Percentiles rank a stretch among this genome's conserved stretches.
These are phyloP conservation scores for Timema cristinae DNA, from an alignment of 2,888 invertebrate genomes.

Conservation along the genomic window DNA sequence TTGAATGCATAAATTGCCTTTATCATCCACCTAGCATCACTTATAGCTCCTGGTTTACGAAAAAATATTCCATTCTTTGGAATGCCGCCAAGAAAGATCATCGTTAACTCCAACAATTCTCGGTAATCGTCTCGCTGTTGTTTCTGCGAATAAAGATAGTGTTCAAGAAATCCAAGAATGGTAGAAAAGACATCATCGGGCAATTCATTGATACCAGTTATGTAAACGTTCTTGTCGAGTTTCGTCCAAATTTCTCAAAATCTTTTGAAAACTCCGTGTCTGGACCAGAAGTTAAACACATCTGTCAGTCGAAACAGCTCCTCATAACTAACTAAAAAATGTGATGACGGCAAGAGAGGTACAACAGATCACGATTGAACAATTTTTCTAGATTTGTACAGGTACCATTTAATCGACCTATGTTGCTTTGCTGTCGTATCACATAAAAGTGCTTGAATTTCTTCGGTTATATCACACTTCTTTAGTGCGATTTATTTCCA, in stretches of 20 bases:
- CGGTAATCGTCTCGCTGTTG: too few species aligned
- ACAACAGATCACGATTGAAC: conserved; percentile 8
- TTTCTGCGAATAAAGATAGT: too few species aligned
- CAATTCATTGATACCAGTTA: background rate
- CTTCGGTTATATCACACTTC: background rate
- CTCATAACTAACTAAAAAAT: conserved; percentile 17
- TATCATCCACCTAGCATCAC: conserved; percentile 18
- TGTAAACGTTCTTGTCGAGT: conserved; percentile 4
- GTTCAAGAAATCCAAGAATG: too few species aligned
- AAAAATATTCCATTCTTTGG: too few species aligned
- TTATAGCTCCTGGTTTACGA: conserved; percentile 5
- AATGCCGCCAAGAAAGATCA: too few species aligned
- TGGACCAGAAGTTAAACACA: background rate
- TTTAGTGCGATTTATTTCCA: background rate
- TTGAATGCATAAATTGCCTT: conserved; percentile 28
- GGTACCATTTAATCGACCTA: background rate
- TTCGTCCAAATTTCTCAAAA: conserved; percentile 6
- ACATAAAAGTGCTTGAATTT: conserved; percentile 7
- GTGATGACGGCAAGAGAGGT: background rate
- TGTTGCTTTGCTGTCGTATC: conserved; percentile 11
- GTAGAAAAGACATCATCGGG: background rate
- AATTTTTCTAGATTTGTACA: conserved; percentile 9
- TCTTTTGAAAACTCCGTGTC: conserved; percentile 10
- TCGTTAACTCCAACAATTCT: too few species aligned
- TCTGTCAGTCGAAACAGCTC: conserved; percentile 9